These are phyloP conservation scores for Cheilosia pagana DNA, from an alignment of 2,888 invertebrate genomes.

Conservation along the genomic window DNA sequence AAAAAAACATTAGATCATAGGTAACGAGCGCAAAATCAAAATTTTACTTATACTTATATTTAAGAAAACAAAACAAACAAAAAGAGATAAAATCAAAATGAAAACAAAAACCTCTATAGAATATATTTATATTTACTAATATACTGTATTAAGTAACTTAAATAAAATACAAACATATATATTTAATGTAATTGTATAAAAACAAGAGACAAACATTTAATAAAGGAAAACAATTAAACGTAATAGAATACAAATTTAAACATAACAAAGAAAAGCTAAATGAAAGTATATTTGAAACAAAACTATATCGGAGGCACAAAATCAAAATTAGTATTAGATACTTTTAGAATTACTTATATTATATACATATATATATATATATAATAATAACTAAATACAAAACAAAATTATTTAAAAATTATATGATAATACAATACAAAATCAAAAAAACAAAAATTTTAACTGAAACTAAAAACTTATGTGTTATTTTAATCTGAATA, in stretches of 20 bases:
- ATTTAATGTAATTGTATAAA: constrained; percentile 69
- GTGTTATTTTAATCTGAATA: constrained; percentile 76
- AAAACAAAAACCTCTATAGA: constrained; percentile 59
- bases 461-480: constrained; percentile 71
- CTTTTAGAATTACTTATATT: constrained; percentile 75
- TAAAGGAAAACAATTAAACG: constrained; percentile 35
- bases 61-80: constrained; percentile 49
- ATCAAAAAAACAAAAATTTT: constrained; percentile 47
- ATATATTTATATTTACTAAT: constrained; percentile 75
- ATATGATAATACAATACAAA: constrained; percentile 49
- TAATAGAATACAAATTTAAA: constrained; percentile 36
- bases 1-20: constrained; percentile 70
- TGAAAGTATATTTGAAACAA: constrained; percentile 63
- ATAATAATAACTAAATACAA: constrained; percentile 63
- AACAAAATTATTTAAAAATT: constrained; percentile 49
- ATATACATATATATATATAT: constrained; percentile 61
- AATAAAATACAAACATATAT: constrained; percentile 69
- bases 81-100: constrained; percentile 69
- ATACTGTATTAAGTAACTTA: constrained; percentile 49
- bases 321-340: constrained; percentile 78
- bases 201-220: constrained; percentile 14
- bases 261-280: constrained; percentile 34
- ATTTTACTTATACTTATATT: constrained; percentile 69
- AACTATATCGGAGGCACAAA: constrained; percentile 79
- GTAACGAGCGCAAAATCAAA: constrained; percentile 77